Percentiles rank a stretch among this genome's conserved stretches.
These are phyloP conservation scores for Polypterus bichir DNA, from an alignment of 2,113 vertebrate species.

Conservation along the genomic window DNA sequence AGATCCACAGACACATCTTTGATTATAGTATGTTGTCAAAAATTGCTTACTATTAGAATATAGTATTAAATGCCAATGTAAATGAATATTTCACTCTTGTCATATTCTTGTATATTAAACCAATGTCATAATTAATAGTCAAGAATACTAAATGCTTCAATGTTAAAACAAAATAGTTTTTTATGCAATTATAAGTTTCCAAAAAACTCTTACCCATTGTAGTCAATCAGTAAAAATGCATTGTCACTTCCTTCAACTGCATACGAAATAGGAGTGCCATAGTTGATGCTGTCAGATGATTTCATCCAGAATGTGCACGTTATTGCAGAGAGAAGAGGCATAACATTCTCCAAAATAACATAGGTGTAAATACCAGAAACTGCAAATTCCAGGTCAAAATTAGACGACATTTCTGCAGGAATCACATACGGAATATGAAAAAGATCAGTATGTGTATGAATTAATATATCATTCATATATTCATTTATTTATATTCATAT, in stretches of 20 bases:
- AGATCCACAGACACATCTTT: too few species aligned
- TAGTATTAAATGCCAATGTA: too few species aligned
- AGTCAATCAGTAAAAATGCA: slow-evolving; percentile 90
- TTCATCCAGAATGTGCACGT: slow-evolving; percentile 95
- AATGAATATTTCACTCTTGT: too few species aligned
- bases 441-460: too few species aligned
- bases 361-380: slow-evolving; percentile 90
- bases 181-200: background rate
- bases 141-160: too few species aligned
- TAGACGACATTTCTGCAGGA: slow-evolving; percentile 73
- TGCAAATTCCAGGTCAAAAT: slow-evolving; percentile 94
- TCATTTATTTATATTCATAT: too few species aligned
- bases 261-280: slow-evolving; percentile 89
- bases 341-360: slow-evolving; percentile 74
- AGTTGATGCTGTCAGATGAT: slow-evolving; percentile 75
- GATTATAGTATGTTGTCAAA: too few species aligned
- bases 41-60: too few species aligned
- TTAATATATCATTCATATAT: too few species aligned
- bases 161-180: too few species aligned
- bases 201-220: slow-evolving; percentile 72
- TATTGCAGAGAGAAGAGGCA: slow-evolving; percentile 72
- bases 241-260: slow-evolving; percentile 87
- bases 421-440: slow-evolving; percentile 2
- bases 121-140: too few species aligned
- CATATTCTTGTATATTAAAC: too few species aligned